Conservation (phyloP, 2,888 invertebrate genomes). For the Itoplectis maculator region DNA sequence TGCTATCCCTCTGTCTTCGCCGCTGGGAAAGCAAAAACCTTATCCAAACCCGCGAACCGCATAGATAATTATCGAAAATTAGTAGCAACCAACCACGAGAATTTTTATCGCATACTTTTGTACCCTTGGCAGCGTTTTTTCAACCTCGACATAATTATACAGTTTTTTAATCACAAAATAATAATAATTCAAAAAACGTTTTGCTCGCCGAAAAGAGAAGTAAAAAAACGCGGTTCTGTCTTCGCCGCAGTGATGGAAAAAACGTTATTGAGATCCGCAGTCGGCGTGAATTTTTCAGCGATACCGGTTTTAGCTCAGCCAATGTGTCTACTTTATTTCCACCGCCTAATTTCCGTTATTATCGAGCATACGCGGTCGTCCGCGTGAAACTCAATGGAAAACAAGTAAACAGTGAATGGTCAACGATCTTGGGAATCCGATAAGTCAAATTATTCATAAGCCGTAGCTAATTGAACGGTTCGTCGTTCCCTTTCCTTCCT, state of each 20-base stretch:
- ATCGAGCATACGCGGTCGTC: neutral
- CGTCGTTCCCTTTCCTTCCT: conserved; percentile 9
- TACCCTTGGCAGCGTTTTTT: too few relatives aligned
- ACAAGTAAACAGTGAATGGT: conserved; percentile 18
- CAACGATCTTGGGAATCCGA: conserved; percentile 19
- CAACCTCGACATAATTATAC: too few relatives aligned
- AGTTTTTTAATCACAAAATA: too few relatives aligned
- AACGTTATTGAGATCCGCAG: neutral
- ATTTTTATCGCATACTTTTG: too few relatives aligned
- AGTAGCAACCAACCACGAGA: too few relatives aligned
- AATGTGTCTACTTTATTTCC: neutral
- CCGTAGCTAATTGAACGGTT: conserved; percentile 26
- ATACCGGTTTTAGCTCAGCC: neutral
- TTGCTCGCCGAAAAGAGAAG: neutral
- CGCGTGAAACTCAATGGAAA: conserved; percentile 14
- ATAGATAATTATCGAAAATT: too few relatives aligned
- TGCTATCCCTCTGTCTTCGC: too few relatives aligned
- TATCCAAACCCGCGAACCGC: too few relatives aligned
- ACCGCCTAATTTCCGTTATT: neutral
- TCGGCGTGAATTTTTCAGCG: neutral
- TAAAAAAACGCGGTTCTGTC: too few relatives aligned
- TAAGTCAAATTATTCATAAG: conserved; percentile 44
- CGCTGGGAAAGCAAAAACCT: too few relatives aligned
- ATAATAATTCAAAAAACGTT: too few relatives aligned
- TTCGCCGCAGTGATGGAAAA: neutral